Base-by-base conservation (phyloP, 2,888 invertebrate genomes). In the Desoria tigrina region DNA sequence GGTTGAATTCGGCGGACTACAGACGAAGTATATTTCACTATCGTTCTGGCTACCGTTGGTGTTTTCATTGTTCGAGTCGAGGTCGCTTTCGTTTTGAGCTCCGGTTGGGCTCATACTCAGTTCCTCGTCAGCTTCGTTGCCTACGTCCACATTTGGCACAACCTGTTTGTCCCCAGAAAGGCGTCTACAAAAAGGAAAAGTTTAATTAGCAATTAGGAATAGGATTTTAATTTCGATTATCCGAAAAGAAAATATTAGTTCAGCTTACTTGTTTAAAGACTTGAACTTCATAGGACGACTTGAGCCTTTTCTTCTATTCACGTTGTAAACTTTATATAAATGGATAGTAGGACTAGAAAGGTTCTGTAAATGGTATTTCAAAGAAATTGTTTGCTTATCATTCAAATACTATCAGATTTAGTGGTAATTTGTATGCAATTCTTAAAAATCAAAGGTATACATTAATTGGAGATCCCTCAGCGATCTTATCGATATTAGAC, bases 51-150 rank as follows among this genome's bases (percentile, higher is more conserved):
- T 65, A 42, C 63, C 60, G 18, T 56, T 50, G 14, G 28, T 49
- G 14, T 62, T 39, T 57, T 68, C 65, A 57, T 60, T 65, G 65
- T 65, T 69, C 1, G 68, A 69, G 11, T 72, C 71, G 42, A 66
- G 27, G 45, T 71, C 71, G 2, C 66, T 66, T 32, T 66, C 63
- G 39, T 68, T 71, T 6, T 63, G 66, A n/a, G 61, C 57, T 16
- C 72, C 68, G 42, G 73, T 72, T 3, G 76, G 76, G 62, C 73
- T 73, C n/a, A 76, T 61, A 50, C 76, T 76, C 6, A 74, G 56
- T 49, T 76, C 76, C 63, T 74, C 76, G 27, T 76, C 76, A 1
- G 76, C 76, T 49, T 76, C 76, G 42, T 74, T 71, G 9, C 67
- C 76, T 42, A 71, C 58, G 54, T 75, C 74, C 14, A 67, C 37